Base-by-base conservation (phyloP, 2,888 invertebrate genomes). In the Drosophila peninsularis region DNA sequence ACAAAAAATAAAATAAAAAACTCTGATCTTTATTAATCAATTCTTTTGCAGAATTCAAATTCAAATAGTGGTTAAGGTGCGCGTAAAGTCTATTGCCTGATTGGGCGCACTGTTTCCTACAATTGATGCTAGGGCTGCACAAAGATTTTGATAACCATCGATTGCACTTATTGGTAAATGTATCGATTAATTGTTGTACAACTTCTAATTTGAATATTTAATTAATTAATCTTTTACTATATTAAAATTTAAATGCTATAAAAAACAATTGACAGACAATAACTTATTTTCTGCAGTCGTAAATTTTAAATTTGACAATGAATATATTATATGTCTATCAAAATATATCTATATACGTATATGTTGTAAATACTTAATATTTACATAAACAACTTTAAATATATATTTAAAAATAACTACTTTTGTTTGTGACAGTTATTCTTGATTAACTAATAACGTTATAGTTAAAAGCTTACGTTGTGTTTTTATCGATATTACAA, bases 1-100 rank as follows among this genome's bases (percentile, higher is more conserved):
- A 71, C 62, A 65, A 62, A 74, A 74, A 58, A 61, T 30, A 60
- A 30, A 37, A 14, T 36, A 11, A 0, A n/a, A n/a, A n/a, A n/a
- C n/a, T 0, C 13, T 11, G 11, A 13, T 47, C 4, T 53, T 55
- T 55, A 0, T n/a, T 44, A 14, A 10, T n/a, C 2, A 36, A 10
- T 37, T 36, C 9, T 3, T 52, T 24, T 41, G 3, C 13, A 21
- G 10, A n/a, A 17, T 13, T 32, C 9, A 13, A 45, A 56, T 19
- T 7, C 11, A 4, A 44, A 36, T 39, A 11, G 10, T n/a, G 14
- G 17, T 24, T 32, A 17, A 39, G n/a, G 11, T 0, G 3, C 21
- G n/a, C 21, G 36, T 9, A n/a, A n/a, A 4, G 9, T 5, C 34
- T 4, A 14, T 13, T 0, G 14, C 6, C 2, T 30, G 17, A 17